These are phyloP conservation scores for Bostrychus sinensis DNA, from an alignment of 2,113 vertebrate species.

Conservation along the genomic window DNA sequence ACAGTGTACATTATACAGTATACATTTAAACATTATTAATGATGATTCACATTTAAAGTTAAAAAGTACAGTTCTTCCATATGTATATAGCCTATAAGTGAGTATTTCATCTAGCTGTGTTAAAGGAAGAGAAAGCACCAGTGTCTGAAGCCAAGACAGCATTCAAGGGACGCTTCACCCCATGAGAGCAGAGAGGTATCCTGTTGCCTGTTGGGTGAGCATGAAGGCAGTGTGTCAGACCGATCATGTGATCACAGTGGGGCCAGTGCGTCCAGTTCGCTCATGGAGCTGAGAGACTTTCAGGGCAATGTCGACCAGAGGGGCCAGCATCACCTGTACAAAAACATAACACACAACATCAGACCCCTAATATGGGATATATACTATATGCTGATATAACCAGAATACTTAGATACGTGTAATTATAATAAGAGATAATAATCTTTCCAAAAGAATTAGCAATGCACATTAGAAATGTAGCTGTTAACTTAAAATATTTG, in stretches of 20 bases:
- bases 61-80: background rate
- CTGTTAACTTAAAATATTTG: too few species aligned
- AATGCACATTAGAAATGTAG: too few species aligned
- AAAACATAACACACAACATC: slow-evolving; percentile 31
- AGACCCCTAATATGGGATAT: background rate
- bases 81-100: too few species aligned
- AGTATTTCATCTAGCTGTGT: slow-evolving; percentile 30
- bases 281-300: slow-evolving; percentile 93
- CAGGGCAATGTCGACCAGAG: slow-evolving; percentile 92
- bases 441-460: too few species aligned
- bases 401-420: too few species aligned
- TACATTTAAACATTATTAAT: background rate
- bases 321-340: slow-evolving; percentile 92
- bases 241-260: slow-evolving; percentile 95
- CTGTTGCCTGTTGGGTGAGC: slow-evolving; percentile 39
- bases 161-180: slow-evolving; percentile 47
- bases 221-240: slow-evolving; percentile 34
- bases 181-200: slow-evolving; percentile 38
- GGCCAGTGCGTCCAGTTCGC: slow-evolving; percentile 86
- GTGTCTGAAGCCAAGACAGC: slow-evolving; percentile 31
- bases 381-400: too few species aligned
- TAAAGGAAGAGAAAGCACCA: slow-evolving; percentile 9
- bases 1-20: background rate
- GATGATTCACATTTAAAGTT: background rate
- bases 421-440: slow-evolving; percentile 10